Percentiles rank a stretch among this genome's conserved stretches.
phyloP scores from a whole-genome alignment of 2,888 invertebrate genomes.

The Dioctria linearis region DNA sequence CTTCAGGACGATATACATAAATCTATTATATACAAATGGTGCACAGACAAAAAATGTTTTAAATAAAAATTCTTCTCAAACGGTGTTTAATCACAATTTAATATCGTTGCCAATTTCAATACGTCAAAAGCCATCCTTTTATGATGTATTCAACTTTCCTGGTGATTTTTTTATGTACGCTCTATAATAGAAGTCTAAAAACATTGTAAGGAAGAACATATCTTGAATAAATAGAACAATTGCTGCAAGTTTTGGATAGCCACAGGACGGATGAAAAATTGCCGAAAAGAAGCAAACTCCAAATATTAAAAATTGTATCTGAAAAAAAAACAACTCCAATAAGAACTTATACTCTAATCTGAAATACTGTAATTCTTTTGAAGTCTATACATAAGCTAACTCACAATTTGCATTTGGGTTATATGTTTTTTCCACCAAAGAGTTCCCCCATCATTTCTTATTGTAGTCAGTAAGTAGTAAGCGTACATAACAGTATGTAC shows the following conservation, averaged over 20 bases:
- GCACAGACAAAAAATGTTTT: too few species aligned
- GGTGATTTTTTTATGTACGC: conserved; percentile 72
- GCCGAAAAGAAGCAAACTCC: conserved; percentile 73
- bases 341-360: background rate
- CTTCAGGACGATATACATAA: too few species aligned
- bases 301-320: conserved; percentile 77
- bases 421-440: conserved; percentile 86
- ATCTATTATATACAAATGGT: too few species aligned
- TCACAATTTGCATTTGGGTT: conserved; percentile 80
- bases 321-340: background rate
- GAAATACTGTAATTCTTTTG: background rate
- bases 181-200: conserved; percentile 79
- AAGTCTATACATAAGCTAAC: background rate
- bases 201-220: conserved; percentile 77
- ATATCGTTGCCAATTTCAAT: too few species aligned
- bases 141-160: too few species aligned
- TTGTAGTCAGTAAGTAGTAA: conserved; percentile 82
- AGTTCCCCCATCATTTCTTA: conserved; percentile 78
- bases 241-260: conserved; percentile 74
- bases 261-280: conserved; percentile 74
- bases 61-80: too few species aligned
- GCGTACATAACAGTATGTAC: conserved; percentile 86
- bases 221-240: conserved; percentile 77
- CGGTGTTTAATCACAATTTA: too few species aligned
- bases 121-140: too few species aligned